Evolutionary conservation across 2,113 vertebrate genomes (phyloP).

Genomic region (Propithecus coquereli): DNA sequence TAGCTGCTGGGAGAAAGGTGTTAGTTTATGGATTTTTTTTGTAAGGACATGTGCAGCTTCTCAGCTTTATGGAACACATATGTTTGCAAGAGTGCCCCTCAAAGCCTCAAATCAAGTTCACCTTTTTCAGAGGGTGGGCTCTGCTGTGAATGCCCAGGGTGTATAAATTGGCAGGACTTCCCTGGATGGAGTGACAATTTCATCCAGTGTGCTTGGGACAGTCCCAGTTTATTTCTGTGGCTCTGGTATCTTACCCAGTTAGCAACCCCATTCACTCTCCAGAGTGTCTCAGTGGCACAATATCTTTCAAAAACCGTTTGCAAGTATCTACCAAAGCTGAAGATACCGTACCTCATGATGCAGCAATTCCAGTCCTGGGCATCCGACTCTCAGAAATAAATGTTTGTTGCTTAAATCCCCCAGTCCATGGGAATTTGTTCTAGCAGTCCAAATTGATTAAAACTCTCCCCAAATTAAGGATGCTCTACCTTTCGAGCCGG

Average conservation of each 20-base stretch:
- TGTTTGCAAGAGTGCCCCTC: neutral
- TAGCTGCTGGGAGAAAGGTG: neutral
- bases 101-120: neutral
- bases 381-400: neutral
- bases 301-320: slow-evolving; percentile 23
- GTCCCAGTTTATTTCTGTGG: neutral
- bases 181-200: neutral
- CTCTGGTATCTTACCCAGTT: neutral
- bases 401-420: neutral
- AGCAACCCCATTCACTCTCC: neutral
- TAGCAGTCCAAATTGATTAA: neutral
- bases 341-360: neutral
- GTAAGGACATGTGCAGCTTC: neutral
- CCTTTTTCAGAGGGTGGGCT: neutral
- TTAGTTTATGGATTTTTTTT: slow-evolving; percentile 26
- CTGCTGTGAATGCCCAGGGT: neutral
- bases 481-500: neutral
- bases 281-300: neutral
- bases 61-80: slow-evolving; percentile 23
- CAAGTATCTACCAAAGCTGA: neutral
- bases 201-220: neutral
- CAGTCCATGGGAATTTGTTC: neutral
- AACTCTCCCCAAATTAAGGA: neutral
- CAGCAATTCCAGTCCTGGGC: neutral
- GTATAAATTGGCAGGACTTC: neutral